These are phyloP conservation scores for Cerceris ruficornis DNA, from an alignment of 2,888 invertebrate species.

Conservation along the genomic window DNA sequence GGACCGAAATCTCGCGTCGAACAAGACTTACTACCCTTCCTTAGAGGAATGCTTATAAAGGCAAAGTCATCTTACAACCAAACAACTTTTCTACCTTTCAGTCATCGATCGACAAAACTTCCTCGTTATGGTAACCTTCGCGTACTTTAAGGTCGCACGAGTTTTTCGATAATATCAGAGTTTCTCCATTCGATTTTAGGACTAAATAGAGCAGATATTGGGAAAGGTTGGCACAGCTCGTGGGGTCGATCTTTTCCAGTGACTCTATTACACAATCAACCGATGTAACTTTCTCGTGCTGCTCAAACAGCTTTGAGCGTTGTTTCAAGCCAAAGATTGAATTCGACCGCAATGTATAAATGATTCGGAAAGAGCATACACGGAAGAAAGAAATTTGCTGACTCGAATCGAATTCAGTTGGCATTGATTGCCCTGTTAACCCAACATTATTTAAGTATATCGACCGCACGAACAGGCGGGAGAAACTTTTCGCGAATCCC, in stretches of 20 bases:
- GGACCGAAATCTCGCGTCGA: no score
- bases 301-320: conserved; percentile 14
- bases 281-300: conserved; percentile 32
- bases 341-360: conserved; percentile 4
- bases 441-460: conserved; percentile 26
- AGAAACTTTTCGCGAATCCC: not conserved
- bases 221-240: no score
- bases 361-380: conserved; percentile 7
- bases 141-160: not conserved
- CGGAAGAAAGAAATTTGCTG: not conserved
- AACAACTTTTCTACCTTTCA: no score
- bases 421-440: not conserved
- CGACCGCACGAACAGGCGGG: not conserved
- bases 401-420: conserved; percentile 1
- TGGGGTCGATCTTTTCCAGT: not conserved
- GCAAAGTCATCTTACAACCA: no score
- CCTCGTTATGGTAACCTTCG: not conserved
- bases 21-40: no score
- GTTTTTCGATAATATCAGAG: not conserved
- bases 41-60: no score
- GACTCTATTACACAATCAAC: conserved; percentile 23
- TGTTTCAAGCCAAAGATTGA: conserved; percentile 15
- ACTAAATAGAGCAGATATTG: no score
- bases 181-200: not conserved
- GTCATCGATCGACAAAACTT: conserved; percentile 15